Evolutionary conservation across 2,797 vertebrate genomes (phyloP).

Genomic region (Cuniculus paca): DNA sequence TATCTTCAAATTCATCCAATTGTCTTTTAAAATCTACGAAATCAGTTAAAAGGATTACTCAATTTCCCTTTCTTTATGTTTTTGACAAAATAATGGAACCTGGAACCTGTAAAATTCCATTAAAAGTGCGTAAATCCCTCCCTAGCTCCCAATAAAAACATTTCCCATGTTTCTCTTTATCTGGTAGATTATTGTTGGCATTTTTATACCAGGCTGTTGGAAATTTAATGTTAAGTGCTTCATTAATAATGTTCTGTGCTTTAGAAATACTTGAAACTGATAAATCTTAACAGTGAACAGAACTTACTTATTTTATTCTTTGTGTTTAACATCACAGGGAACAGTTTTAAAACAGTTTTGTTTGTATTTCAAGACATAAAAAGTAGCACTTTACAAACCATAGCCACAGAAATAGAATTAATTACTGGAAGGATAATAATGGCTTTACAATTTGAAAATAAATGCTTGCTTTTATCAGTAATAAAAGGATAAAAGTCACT

Average conservation of each 20-base stretch:
- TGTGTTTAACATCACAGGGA: constrained; percentile 83
- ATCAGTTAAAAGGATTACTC: constrained; percentile 79
- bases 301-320: constrained; percentile 87
- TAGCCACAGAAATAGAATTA: constrained; percentile 84
- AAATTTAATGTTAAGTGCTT: constrained; percentile 89
- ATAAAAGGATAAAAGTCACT: constrained; percentile 76
- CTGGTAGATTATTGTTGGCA: constrained; percentile 85
- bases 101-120: constrained; percentile 82
- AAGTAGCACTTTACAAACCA: constrained; percentile 84
- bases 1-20: constrained; percentile 16
- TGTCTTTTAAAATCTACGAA: constrained; percentile 57
- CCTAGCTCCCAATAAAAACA: constrained; percentile 43
- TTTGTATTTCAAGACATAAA: constrained; percentile 83
- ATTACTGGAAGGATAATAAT: constrained; percentile 85
- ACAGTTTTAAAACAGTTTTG: constrained; percentile 85
- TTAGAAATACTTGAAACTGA: constrained; percentile 86
- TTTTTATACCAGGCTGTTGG: constrained; percentile 85
- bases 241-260: constrained; percentile 89
- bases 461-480: constrained; percentile 85
- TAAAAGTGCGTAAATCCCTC: constrained; percentile 83
- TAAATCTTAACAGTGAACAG: constrained; percentile 85
- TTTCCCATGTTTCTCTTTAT: constrained; percentile 82
- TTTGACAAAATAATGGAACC: constrained; percentile 82
- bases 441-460: constrained; percentile 83
- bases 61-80: constrained; percentile 76